Base-by-base conservation (phyloP, 2,797 vertebrate genomes). In the Microctenopoma steveboyesi region DNA sequence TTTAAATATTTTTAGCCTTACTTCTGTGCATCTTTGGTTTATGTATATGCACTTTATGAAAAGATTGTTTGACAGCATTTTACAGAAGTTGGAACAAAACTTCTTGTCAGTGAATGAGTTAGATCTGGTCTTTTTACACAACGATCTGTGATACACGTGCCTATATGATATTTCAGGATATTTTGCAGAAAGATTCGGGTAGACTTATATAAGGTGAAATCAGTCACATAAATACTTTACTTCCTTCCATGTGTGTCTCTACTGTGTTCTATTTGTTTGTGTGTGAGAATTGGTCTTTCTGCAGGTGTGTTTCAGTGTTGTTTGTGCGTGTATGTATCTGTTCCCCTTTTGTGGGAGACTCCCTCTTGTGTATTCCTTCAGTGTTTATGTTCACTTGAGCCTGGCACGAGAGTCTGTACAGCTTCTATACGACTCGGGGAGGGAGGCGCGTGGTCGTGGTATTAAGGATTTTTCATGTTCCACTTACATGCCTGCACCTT, bases 381-480 rank as follows among this genome's bases (percentile, higher is more conserved):
- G 81, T 79, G 81, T 79, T 59, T 66, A 60, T 79, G 78, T 78
- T 85, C 78, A 79, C 68, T 85, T 82, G 75, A 81, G 82, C 84
- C 56, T 82, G 64, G 76, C 63, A 55, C 39, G 3, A 64, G 68
- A 57, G 71, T 72, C 69, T 65, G 65, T 76, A 64, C 49, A 69
- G 37, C 59, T 74, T 78, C 73, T 70, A 64, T 81, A 72, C 39
- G 15, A 64, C 69, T 54, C 28, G 1, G 56, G 30, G 49, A 78
- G 71, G 70, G 81, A 82, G 74, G 76, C 72, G 81, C 72, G 79
- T 57, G 69, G 57, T 63, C 35, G 54, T 50, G 39, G 79, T 82
- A 87, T 86, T 86, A 82, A 74, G 65, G 47, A 39, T 89, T 86
- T 90, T 89, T 81, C 83, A 79, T 86, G 84, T 89, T 82, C 78